Percentiles rank a stretch among this genome's conserved stretches.
phyloP scores from a whole-genome alignment of 2,113 vertebrate species.

The Peromyscus californicus region DNA sequence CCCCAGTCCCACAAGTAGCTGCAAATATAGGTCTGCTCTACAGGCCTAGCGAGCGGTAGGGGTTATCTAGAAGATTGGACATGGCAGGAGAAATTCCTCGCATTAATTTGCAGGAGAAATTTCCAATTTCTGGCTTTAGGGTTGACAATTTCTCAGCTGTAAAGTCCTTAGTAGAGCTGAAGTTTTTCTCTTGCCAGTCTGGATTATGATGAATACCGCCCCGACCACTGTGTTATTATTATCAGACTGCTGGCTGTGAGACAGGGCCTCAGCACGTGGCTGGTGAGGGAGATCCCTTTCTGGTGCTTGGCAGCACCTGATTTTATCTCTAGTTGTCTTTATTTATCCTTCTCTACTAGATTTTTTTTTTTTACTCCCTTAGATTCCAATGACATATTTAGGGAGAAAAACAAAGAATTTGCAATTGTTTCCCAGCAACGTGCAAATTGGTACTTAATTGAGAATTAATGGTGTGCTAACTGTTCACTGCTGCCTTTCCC shows the following conservation, averaged over 20 bases:
- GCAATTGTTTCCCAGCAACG: constrained; percentile 70
- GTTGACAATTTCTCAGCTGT: not conserved
- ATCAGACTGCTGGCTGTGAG: not conserved
- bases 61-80: not conserved
- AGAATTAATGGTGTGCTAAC: constrained; percentile 72
- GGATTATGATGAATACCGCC: constrained; percentile 21
- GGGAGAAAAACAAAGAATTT: constrained; percentile 62
- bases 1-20: not conserved
- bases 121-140: not conserved
- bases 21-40: not conserved
- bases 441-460: constrained; percentile 74
- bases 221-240: not conserved
- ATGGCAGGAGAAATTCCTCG: not conserved
- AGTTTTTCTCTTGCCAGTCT: not conserved
- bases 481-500: constrained; percentile 38
- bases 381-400: constrained; percentile 64
- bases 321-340: constrained; percentile 53
- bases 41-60: not conserved
- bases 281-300: not conserved
- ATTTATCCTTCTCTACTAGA: constrained; percentile 40
- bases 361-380: not conserved
- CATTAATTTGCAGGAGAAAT: not conserved
- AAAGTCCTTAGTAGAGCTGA: not conserved
- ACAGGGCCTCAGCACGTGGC: not conserved
- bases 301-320: constrained; percentile 4